phyloP scores from a whole-genome alignment of 2,113 vertebrate genomes.

The Mormoops blainvillei region DNA sequence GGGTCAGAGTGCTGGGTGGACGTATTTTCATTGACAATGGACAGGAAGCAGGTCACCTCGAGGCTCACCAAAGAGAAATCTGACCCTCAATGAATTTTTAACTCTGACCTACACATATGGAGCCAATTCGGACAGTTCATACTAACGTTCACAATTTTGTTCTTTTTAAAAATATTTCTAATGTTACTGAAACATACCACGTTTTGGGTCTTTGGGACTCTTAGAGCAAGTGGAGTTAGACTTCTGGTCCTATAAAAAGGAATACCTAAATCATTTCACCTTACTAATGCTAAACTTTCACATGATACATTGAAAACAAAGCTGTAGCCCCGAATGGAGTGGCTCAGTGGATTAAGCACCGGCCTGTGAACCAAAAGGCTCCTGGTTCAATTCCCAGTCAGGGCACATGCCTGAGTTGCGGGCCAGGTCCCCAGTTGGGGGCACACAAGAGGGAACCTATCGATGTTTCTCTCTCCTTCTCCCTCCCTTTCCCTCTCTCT shows the following conservation, averaged over 20 bases:
- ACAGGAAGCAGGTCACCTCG: constrained; percentile 10
- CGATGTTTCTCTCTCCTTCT: too few relatives aligned
- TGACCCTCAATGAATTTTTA: constrained; percentile 41
- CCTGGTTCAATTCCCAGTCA: too few relatives aligned
- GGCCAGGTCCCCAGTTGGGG: too few relatives aligned
- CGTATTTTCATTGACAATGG: constrained; percentile 25
- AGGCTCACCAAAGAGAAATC: constrained; percentile 34
- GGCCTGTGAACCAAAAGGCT: too few relatives aligned
- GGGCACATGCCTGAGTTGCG: too few relatives aligned
- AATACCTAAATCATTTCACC: not conserved
- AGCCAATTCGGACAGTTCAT: not conserved
- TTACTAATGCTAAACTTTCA: constrained; percentile 38
- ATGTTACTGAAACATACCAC: constrained; percentile 8
- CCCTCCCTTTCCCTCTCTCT: too few relatives aligned
- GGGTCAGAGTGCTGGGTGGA: not conserved
- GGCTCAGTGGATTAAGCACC: too few relatives aligned
- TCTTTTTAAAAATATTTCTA: not conserved
- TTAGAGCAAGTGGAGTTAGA: not conserved
- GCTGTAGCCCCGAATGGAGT: not conserved
- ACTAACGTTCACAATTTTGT: not conserved
- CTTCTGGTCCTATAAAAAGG: not conserved
- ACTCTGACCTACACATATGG: constrained; percentile 46
- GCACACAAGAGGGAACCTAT: too few relatives aligned
- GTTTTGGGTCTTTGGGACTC: not conserved
- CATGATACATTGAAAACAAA: constrained; percentile 1